Conservation (phyloP, 1,140 invertebrate species). For the Aphaenogaster ashmeadi region DNA sequence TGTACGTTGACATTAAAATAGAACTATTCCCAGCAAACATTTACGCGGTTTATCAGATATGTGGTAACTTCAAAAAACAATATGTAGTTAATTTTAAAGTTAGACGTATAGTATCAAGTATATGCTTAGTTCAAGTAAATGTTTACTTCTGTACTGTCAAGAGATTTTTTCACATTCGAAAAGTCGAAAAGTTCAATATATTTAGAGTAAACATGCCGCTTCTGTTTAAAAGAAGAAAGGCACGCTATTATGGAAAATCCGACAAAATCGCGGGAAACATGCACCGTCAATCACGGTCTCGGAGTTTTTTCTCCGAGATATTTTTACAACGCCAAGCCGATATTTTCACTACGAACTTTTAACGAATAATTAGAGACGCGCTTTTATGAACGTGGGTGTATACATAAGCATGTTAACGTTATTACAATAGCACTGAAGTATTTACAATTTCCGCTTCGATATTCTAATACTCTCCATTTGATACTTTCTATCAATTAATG, state of each 20-base stretch:
- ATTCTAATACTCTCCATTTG: not conserved
- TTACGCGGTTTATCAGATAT: not conserved
- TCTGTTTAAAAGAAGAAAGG: constrained; percentile 22
- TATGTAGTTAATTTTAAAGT: not conserved
- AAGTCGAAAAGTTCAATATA: constrained; percentile 24
- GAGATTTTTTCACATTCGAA: constrained; percentile 8
- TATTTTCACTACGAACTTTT: constrained; percentile 37
- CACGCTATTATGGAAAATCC: constrained; percentile 29
- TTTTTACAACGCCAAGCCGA: constrained; percentile 49
- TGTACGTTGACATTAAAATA: not conserved
- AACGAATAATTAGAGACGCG: constrained; percentile 49
- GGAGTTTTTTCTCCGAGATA: constrained; percentile 34
- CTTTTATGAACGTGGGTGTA: constrained; percentile 9
- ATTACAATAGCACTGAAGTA: constrained; percentile 15
- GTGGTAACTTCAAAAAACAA: not conserved
- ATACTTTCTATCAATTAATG: not conserved
- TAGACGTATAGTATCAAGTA: not conserved
- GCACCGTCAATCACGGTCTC: constrained; percentile 47
- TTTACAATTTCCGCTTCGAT: constrained; percentile 43
- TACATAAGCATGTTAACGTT: constrained; percentile 5
- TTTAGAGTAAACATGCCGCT: not conserved
- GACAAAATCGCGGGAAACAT: constrained; percentile 26
- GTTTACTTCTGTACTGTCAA: not conserved
- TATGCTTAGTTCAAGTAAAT: not conserved
- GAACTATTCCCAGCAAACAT: not conserved